phyloP scores from a whole-genome alignment of 2,888 invertebrate genomes.

The Tenthredo scrophulariae region DNA sequence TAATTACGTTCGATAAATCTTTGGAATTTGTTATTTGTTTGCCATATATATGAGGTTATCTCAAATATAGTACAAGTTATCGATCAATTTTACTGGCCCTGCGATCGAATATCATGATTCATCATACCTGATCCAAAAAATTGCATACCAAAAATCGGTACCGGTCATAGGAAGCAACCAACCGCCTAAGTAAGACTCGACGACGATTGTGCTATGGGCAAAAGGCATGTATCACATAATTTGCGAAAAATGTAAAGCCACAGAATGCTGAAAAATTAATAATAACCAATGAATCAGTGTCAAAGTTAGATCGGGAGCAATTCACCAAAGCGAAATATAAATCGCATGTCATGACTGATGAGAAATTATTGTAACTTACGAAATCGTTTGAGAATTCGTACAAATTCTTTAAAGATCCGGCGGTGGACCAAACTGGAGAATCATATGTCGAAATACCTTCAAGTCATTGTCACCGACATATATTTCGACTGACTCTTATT shows the following conservation, averaged over 20 bases:
- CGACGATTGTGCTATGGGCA: neutral
- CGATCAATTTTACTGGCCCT: neutral
- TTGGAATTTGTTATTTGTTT: constrained; percentile 46
- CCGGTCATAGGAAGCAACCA: neutral
- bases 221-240: neutral
- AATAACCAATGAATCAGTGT: neutral
- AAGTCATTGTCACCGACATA: neutral
- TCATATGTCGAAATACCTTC: neutral
- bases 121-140: neutral
- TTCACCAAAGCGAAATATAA: neutral
- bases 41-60: constrained; percentile 17
- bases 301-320: neutral
- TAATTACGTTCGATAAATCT: constrained; percentile 47
- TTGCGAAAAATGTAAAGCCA: neutral
- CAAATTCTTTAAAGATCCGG: neutral
- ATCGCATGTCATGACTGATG: neutral
- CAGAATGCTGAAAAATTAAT: neutral
- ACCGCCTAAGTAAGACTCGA: neutral
- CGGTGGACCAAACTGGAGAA: neutral
- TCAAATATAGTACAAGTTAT: neutral
- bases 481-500: neutral
- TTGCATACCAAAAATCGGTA: neutral
- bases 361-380: neutral
- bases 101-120: neutral
- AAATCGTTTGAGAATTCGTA: neutral